Evolutionary conservation across 2,113 vertebrate species (phyloP).

Genomic region (Trogon surrucura): DNA sequence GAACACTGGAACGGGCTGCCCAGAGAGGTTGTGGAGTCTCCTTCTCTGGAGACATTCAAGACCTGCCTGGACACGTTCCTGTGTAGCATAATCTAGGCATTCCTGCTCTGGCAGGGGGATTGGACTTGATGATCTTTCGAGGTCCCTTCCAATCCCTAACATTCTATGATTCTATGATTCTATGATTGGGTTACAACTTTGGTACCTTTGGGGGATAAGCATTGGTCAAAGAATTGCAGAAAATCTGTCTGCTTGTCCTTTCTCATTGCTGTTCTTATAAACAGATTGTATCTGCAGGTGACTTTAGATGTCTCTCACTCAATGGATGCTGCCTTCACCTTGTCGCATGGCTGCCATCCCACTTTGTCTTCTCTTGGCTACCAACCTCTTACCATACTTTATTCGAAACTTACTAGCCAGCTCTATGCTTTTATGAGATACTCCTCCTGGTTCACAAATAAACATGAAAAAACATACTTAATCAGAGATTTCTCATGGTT

Average conservation of each 20-base stretch:
- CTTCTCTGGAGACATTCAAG: too few relatives aligned
- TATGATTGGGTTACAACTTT: neutral
- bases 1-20: too few relatives aligned
- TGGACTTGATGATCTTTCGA: too few relatives aligned
- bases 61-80: too few relatives aligned
- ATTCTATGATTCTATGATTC: too few relatives aligned
- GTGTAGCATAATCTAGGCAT: too few relatives aligned
- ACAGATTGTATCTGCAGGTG: neutral
- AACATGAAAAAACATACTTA: neutral
- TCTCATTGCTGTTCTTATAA: neutral
- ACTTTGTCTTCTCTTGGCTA: neutral
- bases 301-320: neutral
- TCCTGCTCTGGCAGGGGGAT: too few relatives aligned
- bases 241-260: neutral
- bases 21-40: too few relatives aligned
- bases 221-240: neutral
- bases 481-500: neutral
- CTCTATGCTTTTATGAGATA: neutral
- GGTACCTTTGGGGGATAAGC: neutral
- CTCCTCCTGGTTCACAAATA: neutral
- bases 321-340: neutral
- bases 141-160: too few relatives aligned
- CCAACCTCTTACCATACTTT: neutral
- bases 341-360: neutral
- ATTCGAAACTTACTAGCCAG: neutral